Conservation (phyloP, 2,113 vertebrate species). For the Heterochromis multidens region DNA sequence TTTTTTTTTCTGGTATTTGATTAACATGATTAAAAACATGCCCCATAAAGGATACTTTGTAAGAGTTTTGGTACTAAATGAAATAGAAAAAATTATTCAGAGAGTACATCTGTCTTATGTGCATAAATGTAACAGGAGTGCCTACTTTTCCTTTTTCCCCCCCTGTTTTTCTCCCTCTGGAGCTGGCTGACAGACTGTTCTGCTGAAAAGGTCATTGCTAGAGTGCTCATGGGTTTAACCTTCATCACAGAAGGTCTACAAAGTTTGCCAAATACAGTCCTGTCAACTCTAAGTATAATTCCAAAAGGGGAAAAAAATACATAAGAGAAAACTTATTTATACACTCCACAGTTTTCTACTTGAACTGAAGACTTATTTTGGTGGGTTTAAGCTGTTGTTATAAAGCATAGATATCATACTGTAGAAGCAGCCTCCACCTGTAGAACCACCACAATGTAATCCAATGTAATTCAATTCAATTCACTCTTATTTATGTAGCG, state of each 20-base stretch:
- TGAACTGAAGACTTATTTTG: not conserved
- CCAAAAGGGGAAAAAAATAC: not conserved
- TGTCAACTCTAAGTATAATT: not conserved
- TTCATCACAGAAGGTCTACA: not conserved
- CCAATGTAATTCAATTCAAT: too few species aligned
- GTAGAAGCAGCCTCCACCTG: not conserved
- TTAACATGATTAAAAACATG: not conserved
- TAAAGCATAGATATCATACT: not conserved
- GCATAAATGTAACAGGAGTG: not conserved
- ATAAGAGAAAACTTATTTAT: not conserved
- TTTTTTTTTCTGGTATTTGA: not conserved
- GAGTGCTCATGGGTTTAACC: not conserved
- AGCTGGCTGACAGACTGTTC: not conserved
- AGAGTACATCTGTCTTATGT: not conserved
- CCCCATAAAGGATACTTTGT: not conserved
- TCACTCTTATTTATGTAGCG: too few species aligned
- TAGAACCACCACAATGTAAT: not conserved
- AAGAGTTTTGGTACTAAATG: not conserved
- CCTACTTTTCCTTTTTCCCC: rapidly evolving
- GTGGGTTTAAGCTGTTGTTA: not conserved
- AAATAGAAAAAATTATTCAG: not conserved
- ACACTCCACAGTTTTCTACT: not conserved
- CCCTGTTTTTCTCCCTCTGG: rapidly evolving
- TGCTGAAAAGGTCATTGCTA: not conserved
- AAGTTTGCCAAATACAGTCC: not conserved